Percentiles rank a stretch among this genome's conserved stretches.
phyloP scores from a whole-genome alignment of 2,113 vertebrate species.

The Grantiella picta region DNA sequence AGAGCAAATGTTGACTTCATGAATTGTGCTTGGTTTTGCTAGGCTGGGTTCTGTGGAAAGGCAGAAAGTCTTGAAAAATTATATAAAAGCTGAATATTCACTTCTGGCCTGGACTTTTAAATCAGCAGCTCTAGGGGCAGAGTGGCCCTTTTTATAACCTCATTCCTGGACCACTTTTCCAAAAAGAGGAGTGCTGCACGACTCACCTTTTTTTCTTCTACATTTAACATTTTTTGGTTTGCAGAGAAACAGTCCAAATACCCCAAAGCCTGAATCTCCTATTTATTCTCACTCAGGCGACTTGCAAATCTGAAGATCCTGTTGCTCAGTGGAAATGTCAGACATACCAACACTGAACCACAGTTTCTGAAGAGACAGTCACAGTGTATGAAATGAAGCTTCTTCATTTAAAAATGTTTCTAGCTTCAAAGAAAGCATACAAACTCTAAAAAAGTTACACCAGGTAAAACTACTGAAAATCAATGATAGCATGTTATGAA shows the following conservation, averaged over 20 bases:
- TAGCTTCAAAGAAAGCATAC: neutral
- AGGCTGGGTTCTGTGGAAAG: neutral
- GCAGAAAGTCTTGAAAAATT: neutral
- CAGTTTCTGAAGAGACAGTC: neutral
- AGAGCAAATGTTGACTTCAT: neutral
- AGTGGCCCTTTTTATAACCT: neutral
- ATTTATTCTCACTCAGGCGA: neutral
- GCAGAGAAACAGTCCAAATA: neutral
- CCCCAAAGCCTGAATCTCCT: neutral
- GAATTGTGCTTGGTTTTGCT: neutral
- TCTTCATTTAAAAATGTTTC: neutral
- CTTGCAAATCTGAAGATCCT: neutral
- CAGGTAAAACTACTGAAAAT: neutral
- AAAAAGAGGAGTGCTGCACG: neutral
- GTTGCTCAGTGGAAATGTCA: neutral
- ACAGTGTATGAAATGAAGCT: neutral
- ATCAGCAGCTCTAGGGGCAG: neutral
- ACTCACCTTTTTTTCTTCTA: neutral
- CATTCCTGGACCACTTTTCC: neutral
- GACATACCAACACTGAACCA: neutral
- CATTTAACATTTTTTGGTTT: neutral
- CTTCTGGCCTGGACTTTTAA: neutral
- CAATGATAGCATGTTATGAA: neutral
- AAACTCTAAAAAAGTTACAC: neutral
- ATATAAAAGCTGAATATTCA: neutral